Conservation (phyloP, 2,113 vertebrate species). For the Seriola aureovittata region DNA sequence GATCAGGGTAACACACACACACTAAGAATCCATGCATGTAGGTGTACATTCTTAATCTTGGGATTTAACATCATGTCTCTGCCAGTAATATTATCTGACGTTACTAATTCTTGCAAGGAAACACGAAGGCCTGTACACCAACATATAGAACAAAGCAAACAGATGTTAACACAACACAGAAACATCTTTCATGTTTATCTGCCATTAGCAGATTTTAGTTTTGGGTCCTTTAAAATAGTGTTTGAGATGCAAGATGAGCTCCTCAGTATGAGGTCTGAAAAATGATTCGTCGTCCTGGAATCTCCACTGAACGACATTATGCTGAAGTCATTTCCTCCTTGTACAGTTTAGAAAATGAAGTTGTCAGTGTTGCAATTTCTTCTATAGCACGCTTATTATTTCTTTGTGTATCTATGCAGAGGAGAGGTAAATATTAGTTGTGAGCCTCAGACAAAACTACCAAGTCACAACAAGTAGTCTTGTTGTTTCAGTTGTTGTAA, state of each 20-base stretch:
- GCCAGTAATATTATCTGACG: background rate
- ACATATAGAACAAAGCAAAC: too few species aligned
- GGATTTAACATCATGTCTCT: background rate
- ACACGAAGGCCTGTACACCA: too few species aligned
- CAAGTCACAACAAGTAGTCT: background rate
- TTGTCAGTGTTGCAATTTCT: background rate
- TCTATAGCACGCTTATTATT: background rate
- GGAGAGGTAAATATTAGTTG: background rate
- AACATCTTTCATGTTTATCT: too few species aligned
- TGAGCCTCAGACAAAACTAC: background rate
- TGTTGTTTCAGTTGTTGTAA: background rate
- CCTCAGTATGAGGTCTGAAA: background rate
- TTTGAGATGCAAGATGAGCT: background rate
- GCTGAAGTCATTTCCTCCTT: background rate
- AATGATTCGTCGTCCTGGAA: background rate
- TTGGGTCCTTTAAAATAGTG: background rate
- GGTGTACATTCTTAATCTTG: background rate
- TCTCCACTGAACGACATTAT: background rate
- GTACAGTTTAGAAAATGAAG: background rate
- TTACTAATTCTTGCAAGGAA: too few species aligned
- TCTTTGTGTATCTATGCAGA: background rate
- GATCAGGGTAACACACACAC: constrained; percentile 85
- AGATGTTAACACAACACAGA: too few species aligned
- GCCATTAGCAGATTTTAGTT: too few species aligned
- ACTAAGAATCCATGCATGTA: background rate